Conservation (phyloP, 2,113 vertebrate species). For the Cephalophus harveyi region DNA sequence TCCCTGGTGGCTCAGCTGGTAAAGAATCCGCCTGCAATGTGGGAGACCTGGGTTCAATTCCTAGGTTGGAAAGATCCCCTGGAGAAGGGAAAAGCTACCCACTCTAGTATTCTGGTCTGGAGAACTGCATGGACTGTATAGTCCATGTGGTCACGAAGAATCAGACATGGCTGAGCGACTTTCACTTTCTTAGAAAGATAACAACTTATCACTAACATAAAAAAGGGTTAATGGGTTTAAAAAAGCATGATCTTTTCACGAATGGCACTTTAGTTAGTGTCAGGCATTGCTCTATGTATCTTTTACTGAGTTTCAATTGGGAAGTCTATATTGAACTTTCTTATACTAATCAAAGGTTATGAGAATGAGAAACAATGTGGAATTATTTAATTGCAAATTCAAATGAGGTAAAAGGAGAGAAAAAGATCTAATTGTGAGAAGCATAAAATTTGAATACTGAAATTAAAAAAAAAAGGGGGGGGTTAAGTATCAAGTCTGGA, state of each 20-base stretch:
- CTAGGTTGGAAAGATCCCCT: background rate
- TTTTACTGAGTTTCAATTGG: background rate
- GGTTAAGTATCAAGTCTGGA: background rate
- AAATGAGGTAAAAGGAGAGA: background rate
- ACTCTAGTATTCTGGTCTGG: background rate
- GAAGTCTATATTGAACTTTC: background rate
- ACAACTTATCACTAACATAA: background rate
- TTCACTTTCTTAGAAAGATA: background rate
- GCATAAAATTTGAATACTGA: background rate
- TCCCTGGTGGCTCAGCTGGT: background rate
- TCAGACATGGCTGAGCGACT: rapidly evolving
- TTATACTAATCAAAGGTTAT: background rate
- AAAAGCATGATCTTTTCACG: background rate
- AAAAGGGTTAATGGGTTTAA: background rate
- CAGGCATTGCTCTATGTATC: background rate
- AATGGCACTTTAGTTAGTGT: background rate
- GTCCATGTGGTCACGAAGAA: background rate
- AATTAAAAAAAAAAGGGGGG: background rate
- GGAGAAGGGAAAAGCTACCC: background rate
- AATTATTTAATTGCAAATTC: background rate
- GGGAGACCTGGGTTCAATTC: background rate
- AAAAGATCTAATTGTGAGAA: background rate
- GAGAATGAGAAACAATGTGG: background rate
- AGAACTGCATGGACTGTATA: background rate
- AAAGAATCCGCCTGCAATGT: background rate